phyloP scores from a whole-genome alignment of 1,140 invertebrate species.

The Drosophila santomea region DNA sequence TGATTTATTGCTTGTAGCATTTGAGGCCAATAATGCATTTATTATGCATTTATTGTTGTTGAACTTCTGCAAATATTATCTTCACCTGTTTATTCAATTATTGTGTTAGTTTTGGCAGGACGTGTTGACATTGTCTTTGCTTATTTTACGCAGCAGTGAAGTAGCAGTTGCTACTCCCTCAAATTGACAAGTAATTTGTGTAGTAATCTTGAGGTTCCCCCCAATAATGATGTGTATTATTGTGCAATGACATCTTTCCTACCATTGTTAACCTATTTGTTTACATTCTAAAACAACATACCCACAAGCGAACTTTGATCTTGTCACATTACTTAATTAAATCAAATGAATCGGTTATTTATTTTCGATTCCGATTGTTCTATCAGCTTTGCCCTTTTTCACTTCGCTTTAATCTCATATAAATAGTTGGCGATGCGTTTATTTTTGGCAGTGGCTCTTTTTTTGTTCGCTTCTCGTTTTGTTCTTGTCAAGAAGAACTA shows the following conservation, averaged over 20 bases:
- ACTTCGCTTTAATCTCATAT: neutral
- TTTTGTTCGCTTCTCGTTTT: neutral
- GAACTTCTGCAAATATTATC: neutral
- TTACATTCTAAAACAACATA: neutral
- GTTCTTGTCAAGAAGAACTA: conserved; percentile 17
- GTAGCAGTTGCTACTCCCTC: too few species aligned
- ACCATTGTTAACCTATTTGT: neutral
- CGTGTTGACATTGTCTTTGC: neutral
- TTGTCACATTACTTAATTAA: conserved; percentile 5
- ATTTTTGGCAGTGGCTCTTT: conserved; percentile 26
- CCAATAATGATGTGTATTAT: neutral
- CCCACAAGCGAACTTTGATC: neutral
- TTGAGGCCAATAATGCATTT: neutral
- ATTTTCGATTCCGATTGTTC: neutral
- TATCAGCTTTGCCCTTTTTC: conserved; percentile 13
- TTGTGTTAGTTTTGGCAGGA: neutral
- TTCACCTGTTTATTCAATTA: neutral
- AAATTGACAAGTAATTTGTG: neutral
- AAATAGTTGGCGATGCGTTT: conserved; percentile 13
- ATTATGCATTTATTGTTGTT: neutral
- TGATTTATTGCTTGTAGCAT: neutral
- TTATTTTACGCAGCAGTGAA: too few species aligned
- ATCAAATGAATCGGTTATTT: neutral
- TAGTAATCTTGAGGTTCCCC: neutral
- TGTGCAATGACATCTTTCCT: neutral